Evolutionary conservation across 1,140 invertebrate genomes (phyloP).

Genomic region (Orchesella cincta): DNA sequence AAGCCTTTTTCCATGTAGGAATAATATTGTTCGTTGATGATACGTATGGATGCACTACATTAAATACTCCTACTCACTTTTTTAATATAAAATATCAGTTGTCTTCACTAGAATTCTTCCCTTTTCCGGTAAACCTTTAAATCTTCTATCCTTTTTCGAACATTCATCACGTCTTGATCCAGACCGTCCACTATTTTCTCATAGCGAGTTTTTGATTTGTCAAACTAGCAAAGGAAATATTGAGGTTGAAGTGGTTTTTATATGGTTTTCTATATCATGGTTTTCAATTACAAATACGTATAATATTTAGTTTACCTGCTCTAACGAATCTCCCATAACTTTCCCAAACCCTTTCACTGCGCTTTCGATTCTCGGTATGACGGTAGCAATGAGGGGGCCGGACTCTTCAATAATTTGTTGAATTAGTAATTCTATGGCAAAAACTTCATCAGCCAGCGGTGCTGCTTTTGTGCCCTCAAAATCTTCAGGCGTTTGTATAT

Average conservation of each 20-base stretch:
- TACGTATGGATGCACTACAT: too few relatives aligned
- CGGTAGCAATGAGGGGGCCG: neutral
- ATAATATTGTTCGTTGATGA: too few relatives aligned
- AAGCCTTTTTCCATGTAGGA: too few relatives aligned
- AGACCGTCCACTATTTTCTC: constrained; percentile 30
- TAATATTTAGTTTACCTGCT: constrained; percentile 20
- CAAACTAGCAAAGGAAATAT: constrained; percentile 20
- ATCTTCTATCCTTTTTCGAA: constrained; percentile 28
- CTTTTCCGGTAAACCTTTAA: constrained; percentile 22
- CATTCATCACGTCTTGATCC: constrained; percentile 15
- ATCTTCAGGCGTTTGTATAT: constrained; percentile 21
- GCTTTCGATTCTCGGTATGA: neutral
- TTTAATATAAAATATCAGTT: too few relatives aligned
- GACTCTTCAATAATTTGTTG: constrained; percentile 23
- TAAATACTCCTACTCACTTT: too few relatives aligned
- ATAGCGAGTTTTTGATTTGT: constrained; percentile 29
- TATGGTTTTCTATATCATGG: neutral
- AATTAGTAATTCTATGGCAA: constrained; percentile 20
- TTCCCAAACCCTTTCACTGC: constrained; percentile 22
- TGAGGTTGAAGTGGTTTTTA: neutral
- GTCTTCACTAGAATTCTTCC: constrained; percentile 10
- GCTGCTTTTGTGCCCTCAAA: constrained; percentile 23
- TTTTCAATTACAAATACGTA: neutral
- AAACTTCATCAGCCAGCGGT: constrained; percentile 2
- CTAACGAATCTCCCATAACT: constrained; percentile 26